Conservation (phyloP, 2,113 vertebrate genomes). For the Megaceryle torquata region DNA sequence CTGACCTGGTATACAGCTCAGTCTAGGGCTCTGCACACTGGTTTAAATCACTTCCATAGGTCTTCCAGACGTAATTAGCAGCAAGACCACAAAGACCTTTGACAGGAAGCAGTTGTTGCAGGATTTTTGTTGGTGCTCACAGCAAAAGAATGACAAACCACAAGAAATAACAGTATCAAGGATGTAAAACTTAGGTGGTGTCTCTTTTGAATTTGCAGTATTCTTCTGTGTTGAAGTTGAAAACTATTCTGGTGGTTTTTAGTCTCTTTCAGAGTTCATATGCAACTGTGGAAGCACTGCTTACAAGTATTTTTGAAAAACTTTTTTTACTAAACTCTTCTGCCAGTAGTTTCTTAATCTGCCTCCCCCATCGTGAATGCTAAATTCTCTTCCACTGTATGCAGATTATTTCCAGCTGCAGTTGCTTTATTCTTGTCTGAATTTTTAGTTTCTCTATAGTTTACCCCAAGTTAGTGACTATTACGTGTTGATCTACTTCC, state of each 20-base stretch:
- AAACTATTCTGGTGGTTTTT: neutral
- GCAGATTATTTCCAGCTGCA: neutral
- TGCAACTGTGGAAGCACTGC: neutral
- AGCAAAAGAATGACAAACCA: neutral
- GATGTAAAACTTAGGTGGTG: neutral
- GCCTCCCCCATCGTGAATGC: neutral
- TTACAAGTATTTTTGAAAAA: neutral
- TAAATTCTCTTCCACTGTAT: neutral
- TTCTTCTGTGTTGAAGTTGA: neutral
- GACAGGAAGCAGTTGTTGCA: neutral
- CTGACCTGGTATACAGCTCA: rapidly evolving
- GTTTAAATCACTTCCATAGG: neutral
- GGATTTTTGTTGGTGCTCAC: neutral
- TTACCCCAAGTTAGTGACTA: slow-evolving; percentile 4
- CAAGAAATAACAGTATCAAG: neutral
- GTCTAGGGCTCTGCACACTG: neutral
- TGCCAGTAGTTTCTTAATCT: neutral
- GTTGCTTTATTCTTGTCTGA: neutral
- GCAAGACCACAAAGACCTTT: neutral
- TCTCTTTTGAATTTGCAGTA: neutral
- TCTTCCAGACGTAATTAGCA: neutral
- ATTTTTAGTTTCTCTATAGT: neutral
- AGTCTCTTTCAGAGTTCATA: neutral
- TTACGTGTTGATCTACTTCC: neutral
- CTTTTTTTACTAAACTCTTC: neutral